Percentiles rank a stretch among this genome's conserved stretches.
phyloP scores from a whole-genome alignment of 2,113 vertebrate genomes.

The Anolis sagrei region DNA sequence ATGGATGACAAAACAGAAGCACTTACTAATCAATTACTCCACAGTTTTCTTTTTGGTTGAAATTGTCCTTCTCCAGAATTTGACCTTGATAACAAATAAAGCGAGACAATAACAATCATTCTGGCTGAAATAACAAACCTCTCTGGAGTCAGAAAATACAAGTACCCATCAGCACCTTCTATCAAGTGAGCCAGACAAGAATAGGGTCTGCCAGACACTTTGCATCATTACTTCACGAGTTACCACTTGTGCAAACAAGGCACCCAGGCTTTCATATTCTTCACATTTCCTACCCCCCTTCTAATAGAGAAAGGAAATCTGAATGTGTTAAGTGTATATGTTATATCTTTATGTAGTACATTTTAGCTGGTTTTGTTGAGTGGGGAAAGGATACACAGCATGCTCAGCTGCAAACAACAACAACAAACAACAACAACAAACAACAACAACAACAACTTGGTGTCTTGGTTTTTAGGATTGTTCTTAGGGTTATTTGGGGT shows the following conservation, averaged over 20 bases:
- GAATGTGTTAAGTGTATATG: constrained; percentile 21
- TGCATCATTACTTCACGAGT: constrained; percentile 37
- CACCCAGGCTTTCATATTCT: constrained; percentile 5
- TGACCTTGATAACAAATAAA: constrained; percentile 44
- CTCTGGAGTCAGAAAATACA: constrained; percentile 30
- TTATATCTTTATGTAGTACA: neutral
- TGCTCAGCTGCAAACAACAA: no score
- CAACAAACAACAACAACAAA: no score
- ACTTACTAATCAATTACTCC: constrained; percentile 17
- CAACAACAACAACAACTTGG: no score
- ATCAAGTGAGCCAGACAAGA: constrained; percentile 32
- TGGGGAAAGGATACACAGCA: no score
- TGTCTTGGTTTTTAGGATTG: no score
- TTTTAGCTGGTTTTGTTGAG: neutral
- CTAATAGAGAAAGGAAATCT: neutral
- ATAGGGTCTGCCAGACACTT: constrained; percentile 28
- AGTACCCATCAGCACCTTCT: constrained; percentile 28
- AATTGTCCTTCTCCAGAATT: constrained; percentile 51
- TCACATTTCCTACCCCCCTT: neutral
- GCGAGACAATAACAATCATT: constrained; percentile 39
- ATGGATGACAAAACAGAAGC: constrained; percentile 26
- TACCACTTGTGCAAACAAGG: constrained; percentile 1
- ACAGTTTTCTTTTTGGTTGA: constrained; percentile 40
- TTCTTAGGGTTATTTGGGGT: no score
- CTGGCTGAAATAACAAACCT: constrained; percentile 40